Conservation (phyloP, 2,113 vertebrate genomes). For the Chaenogobius annularis region DNA sequence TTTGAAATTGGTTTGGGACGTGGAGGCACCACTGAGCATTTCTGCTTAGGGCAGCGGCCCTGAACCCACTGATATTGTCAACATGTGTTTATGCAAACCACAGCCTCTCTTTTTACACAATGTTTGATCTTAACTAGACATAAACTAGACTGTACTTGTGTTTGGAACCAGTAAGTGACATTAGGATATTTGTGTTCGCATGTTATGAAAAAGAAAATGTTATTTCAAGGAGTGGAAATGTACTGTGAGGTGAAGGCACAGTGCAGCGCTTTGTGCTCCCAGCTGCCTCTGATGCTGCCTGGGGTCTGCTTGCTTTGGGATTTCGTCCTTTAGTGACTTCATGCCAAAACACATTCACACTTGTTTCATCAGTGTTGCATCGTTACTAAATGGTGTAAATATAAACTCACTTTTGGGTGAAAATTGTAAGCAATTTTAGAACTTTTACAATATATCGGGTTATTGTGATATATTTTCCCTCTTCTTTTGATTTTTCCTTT, state of each 20-base stretch:
- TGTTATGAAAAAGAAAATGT: conserved; percentile 12
- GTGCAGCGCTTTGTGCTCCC: conserved; percentile 51
- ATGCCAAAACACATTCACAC: conserved; percentile 36
- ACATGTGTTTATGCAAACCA: neutral
- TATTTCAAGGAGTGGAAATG: conserved; percentile 31
- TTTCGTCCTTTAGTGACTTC: conserved; percentile 22
- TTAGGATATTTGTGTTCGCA: neutral
- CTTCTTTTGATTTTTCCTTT: too few relatives aligned
- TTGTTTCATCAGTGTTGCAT: neutral
- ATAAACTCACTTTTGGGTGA: neutral
- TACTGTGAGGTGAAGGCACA: conserved; percentile 52
- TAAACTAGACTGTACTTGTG: neutral
- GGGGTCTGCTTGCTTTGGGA: conserved; percentile 46
- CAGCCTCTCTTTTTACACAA: neutral
- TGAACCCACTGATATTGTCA: neutral
- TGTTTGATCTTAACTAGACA: neutral
- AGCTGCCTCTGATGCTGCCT: conserved; percentile 37
- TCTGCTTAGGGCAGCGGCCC: too few relatives aligned
- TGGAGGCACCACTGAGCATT: too few relatives aligned
- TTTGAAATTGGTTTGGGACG: too few relatives aligned
- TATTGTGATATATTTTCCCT: too few relatives aligned
- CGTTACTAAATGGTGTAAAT: neutral
- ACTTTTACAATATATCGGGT: too few relatives aligned
- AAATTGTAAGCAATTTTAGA: neutral
- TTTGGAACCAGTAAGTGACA: neutral